phyloP scores from a whole-genome alignment of 2,113 vertebrate species.

The Laterallus jamaicensis region DNA sequence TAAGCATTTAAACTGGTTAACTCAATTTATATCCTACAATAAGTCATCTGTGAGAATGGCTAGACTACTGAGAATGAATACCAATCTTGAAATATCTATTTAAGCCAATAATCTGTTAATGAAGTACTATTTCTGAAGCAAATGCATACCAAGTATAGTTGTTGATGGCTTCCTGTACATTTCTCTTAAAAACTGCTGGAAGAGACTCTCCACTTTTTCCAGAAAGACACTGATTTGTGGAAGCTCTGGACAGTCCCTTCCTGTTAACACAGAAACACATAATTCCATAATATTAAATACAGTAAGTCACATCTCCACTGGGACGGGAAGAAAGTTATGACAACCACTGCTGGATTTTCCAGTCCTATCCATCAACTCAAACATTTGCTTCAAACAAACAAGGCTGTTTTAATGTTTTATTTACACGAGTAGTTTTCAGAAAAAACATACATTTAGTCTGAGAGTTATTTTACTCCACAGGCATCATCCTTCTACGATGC shows the following conservation, averaged over 20 bases:
- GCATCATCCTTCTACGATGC: background rate
- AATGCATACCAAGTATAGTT: constrained; percentile 68
- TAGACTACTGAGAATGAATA: background rate
- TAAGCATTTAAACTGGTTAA: background rate
- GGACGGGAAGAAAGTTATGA: background rate
- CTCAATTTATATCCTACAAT: background rate
- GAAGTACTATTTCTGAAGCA: background rate
- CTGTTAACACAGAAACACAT: constrained; percentile 47
- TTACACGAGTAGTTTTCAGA: background rate
- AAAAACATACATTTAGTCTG: background rate
- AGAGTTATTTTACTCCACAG: background rate
- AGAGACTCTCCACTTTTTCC: constrained; percentile 55
- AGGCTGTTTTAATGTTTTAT: background rate
- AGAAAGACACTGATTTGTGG: background rate
- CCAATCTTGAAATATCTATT: background rate
- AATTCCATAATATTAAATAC: background rate
- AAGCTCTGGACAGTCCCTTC: constrained; percentile 66
- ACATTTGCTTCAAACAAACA: background rate
- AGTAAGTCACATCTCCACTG: background rate
- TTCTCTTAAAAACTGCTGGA: constrained; percentile 66
- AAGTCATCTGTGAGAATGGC: background rate
- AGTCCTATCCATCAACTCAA: background rate
- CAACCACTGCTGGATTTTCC: background rate
- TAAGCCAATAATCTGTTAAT: background rate
- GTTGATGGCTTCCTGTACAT: constrained; percentile 70